A percentile compares a stretch with the other conserved stretches of the same genome.
Evolutionary conservation across 2,888 invertebrate genomes (phyloP).

Genomic region (Hirtodrosophila duncani): DNA sequence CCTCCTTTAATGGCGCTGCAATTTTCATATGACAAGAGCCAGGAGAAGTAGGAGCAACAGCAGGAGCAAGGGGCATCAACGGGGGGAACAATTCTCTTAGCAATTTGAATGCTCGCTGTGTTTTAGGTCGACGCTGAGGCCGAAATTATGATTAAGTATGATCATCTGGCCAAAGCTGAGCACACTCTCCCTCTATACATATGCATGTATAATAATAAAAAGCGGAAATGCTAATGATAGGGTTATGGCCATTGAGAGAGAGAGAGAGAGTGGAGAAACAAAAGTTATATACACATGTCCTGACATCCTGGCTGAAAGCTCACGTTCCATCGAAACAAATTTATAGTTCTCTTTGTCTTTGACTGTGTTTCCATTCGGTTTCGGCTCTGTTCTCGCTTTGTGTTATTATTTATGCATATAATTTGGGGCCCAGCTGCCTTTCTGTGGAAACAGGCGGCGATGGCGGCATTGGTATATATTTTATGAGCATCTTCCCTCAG

Average conservation of each 20-base stretch:
- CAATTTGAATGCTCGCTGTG: constrained; percentile 64
- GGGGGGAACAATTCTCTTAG: constrained; percentile 24
- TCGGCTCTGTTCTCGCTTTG: constrained; percentile 21
- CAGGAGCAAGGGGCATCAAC: too few species aligned
- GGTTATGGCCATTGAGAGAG: constrained; percentile 51
- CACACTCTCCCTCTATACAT: constrained; percentile 19
- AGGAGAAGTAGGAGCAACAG: constrained; percentile 39
- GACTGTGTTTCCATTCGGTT: constrained; percentile 8
- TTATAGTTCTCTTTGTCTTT: constrained; percentile 51
- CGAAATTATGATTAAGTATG: constrained; percentile 75
- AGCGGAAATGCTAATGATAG: constrained; percentile 79
- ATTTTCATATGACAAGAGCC: constrained; percentile 68
- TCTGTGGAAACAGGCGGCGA: constrained; percentile 35
- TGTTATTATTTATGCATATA: constrained; percentile 76
- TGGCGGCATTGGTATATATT: constrained; percentile 28
- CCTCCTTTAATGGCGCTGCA: constrained; percentile 63
- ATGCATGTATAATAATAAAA: constrained; percentile 75
- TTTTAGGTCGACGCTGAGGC: constrained; percentile 18
- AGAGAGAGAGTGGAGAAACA: constrained; percentile 23
- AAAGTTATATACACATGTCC: constrained; percentile 34
- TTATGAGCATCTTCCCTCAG: constrained; percentile 38
- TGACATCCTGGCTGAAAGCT: constrained; percentile 34
- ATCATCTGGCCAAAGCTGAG: constrained; percentile 63
- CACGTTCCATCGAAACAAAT: constrained; percentile 48
- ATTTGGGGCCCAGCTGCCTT: constrained; percentile 70